Evolutionary conservation across 2,113 vertebrate genomes (phyloP).

Genomic region (Oryctolagus cuniculus): mOryCun1.1 NC_091442.1:20899001-20899500

Average conservation of each 20-base stretch:
- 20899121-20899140: not conserved
- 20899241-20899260: not conserved
- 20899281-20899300: not conserved
- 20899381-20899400: not conserved
- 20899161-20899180: not conserved
- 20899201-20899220: not conserved
- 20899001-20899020: not conserved
- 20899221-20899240: not conserved
- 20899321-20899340: conserved; percentile 2
- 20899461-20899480: conserved; percentile 27
- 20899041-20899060: not conserved
- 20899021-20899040: no score
- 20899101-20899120: not conserved
- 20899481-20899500: conserved; percentile 54
- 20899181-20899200: not conserved
- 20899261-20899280: not conserved
- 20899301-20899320: not conserved
- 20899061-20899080: not conserved
- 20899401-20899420: not conserved
- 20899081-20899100: not conserved
- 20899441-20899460: not conserved
- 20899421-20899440: not conserved
- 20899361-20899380: not conserved
- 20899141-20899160: not conserved
- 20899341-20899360: not conserved